Conservation (phyloP, 2,888 invertebrate species). For the Lasioglossum zephyrum region DNA sequence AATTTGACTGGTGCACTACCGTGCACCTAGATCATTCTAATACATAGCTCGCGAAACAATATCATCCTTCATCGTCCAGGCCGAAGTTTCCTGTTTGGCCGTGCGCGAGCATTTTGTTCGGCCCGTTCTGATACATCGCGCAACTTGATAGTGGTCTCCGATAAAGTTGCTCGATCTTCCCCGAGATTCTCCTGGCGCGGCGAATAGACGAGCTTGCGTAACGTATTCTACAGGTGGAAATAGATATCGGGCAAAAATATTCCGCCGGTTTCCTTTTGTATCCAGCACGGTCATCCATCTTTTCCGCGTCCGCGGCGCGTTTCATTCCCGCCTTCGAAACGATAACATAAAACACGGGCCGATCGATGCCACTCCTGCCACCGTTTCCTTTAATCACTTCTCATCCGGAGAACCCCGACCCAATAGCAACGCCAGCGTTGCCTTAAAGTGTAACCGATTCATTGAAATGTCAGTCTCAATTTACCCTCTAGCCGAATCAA, state of each 20-base stretch:
- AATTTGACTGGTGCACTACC: no score
- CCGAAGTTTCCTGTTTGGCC: neutral
- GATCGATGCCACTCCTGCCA: slow-evolving; percentile 24
- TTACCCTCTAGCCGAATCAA: neutral
- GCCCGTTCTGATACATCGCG: slow-evolving; percentile 21
- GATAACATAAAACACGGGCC: slow-evolving; percentile 32
- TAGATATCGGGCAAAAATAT: slow-evolving; percentile 52
- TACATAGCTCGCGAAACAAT: neutral
- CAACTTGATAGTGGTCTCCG: slow-evolving; percentile 42
- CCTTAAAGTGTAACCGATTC: neutral
- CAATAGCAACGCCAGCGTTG: neutral
- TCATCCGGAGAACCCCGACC: neutral
- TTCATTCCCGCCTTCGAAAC: slow-evolving; percentile 27
- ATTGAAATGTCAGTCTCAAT: slow-evolving; percentile 3
- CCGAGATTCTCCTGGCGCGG: slow-evolving; percentile 35
- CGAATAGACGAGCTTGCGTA: slow-evolving; percentile 41
- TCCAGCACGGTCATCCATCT: slow-evolving; percentile 42
- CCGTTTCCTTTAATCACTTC: slow-evolving; percentile 7
- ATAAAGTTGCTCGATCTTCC: slow-evolving; percentile 58
- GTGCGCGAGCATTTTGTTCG: slow-evolving; percentile 7
- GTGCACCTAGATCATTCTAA: no score
- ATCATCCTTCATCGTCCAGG: slow-evolving; percentile 2
- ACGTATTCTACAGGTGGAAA: slow-evolving; percentile 63
- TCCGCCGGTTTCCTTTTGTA: slow-evolving; percentile 27
- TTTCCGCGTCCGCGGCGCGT: slow-evolving; percentile 18